These are phyloP conservation scores for Blastobasis lacticolella DNA, from an alignment of 2,888 invertebrate genomes.

Conservation along the genomic window DNA sequence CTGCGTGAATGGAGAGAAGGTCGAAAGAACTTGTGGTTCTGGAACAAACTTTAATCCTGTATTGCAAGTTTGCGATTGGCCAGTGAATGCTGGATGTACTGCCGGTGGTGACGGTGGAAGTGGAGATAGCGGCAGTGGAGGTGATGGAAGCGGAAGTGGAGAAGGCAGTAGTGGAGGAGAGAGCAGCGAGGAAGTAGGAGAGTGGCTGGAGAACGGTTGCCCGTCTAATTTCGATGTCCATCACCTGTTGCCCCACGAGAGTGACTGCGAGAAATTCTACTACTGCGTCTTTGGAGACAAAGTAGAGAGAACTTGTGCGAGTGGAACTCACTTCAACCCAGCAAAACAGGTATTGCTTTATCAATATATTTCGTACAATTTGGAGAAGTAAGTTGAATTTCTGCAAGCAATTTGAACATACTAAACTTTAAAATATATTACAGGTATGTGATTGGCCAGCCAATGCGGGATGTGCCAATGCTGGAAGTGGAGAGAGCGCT, in stretches of 20 bases:
- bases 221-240: constrained; percentile 22
- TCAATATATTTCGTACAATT: constrained; percentile 27
- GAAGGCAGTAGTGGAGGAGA: constrained; percentile 2
- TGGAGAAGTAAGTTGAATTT: constrained; percentile 17
- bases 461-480: constrained; percentile 18
- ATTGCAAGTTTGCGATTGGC: constrained; percentile 23
- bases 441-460: constrained; percentile 23
- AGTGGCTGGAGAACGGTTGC: constrained; percentile 25
- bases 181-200: neutral
- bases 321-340: constrained; percentile 15
- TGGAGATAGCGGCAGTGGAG: constrained; percentile 7
- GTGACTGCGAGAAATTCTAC: constrained; percentile 26
- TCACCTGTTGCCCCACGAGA: constrained; percentile 25
- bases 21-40: constrained; percentile 23
- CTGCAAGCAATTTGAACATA: constrained; percentile 4
- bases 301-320: constrained; percentile 13
- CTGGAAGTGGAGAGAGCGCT: neutral
- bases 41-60: constrained; percentile 34
- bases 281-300: constrained; percentile 21
- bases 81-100: constrained; percentile 19
- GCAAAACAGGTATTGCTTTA: neutral
- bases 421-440: too few species aligned
- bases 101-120: constrained; percentile 6
- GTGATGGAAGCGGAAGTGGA: constrained; percentile 4
- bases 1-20: constrained; percentile 31